Conservation (phyloP, 2,113 vertebrate genomes). For the Xenopus tropicalis region UCB_Xtro_10.0 CM004448.2:110147501-110148000, state of each 20-base stretch:
- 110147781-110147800: background rate
- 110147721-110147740: conserved; percentile 50
- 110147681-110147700: conserved; percentile 54
- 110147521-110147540: conserved; percentile 39
- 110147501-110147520: conserved; percentile 5
- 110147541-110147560: conserved; percentile 22
- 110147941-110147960: no score
- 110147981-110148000: no score
- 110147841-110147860: no score
- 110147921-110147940: no score
- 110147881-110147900: no score
- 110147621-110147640: conserved; percentile 51
- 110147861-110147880: no score
- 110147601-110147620: conserved; percentile 45
- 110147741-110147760: conserved; percentile 31
- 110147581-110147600: conserved; percentile 47
- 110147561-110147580: conserved; percentile 44
- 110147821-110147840: no score
- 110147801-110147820: no score
- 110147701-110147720: conserved; percentile 51
- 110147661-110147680: conserved; percentile 55
- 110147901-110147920: no score
- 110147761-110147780: conserved; percentile 3
- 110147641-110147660: conserved; percentile 55
- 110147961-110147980: no score